Percentiles rank a stretch among this genome's conserved stretches.
These are phyloP conservation scores for Abrostola triplasia DNA, from an alignment of 2,888 invertebrate species.

Conservation along the genomic window DNA sequence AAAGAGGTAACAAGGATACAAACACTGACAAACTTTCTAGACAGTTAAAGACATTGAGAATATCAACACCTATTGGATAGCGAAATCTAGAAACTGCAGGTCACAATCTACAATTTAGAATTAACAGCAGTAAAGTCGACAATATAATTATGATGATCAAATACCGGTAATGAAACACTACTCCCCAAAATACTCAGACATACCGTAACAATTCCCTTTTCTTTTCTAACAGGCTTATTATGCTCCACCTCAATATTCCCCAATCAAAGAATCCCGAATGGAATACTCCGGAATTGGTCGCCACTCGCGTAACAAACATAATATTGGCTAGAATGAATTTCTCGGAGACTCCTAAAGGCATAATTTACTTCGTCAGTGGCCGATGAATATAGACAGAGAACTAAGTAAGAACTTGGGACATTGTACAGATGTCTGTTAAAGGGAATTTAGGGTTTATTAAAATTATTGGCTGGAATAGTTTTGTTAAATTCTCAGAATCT, in stretches of 20 bases:
- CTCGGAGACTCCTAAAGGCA: slow-evolving; percentile 13
- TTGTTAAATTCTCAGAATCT: too few relatives aligned
- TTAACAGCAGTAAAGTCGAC: too few relatives aligned
- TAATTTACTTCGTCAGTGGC: slow-evolving; percentile 17
- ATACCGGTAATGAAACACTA: too few relatives aligned
- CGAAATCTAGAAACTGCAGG: too few relatives aligned
- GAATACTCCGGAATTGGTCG: slow-evolving; percentile 14
- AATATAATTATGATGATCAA: too few relatives aligned
- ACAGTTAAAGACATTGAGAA: too few relatives aligned
- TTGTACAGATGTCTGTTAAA: not conserved
- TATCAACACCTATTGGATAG: too few relatives aligned
- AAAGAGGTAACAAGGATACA: too few relatives aligned
- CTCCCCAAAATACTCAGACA: not conserved
- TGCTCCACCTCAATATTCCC: slow-evolving; percentile 3
- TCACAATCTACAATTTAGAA: too few relatives aligned
- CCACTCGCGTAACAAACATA: slow-evolving; percentile 14
- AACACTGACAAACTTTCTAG: too few relatives aligned
- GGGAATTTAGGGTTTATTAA: not conserved
- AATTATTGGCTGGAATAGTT: too few relatives aligned
- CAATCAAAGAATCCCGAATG: slow-evolving; percentile 16
- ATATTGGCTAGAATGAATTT: slow-evolving; percentile 37
- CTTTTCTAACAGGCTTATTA: not conserved
- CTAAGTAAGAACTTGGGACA: not conserved
- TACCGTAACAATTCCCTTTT: slow-evolving; percentile 1
- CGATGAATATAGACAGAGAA: slow-evolving; percentile 5